Conservation (phyloP, 2,113 vertebrate species). For the Petrocephalus microphthalmus region DNA sequence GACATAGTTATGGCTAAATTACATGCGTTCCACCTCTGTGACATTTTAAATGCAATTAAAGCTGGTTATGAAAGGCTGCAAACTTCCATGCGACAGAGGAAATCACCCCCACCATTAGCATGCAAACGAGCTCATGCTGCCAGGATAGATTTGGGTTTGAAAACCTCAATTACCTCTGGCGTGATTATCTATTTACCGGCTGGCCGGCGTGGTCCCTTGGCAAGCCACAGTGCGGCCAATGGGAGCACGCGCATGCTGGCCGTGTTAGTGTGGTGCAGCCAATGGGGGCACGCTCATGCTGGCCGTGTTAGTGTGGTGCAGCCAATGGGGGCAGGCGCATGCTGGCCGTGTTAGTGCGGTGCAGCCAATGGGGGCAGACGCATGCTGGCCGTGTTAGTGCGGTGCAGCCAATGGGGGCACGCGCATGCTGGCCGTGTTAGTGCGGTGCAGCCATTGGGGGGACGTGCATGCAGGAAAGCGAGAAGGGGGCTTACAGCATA, state of each 20-base stretch:
- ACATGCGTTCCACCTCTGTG: conserved; percentile 97
- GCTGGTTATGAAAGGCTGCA: conserved; percentile 92
- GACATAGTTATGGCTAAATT: conserved; percentile 97
- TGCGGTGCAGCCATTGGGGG: conserved; percentile 29
- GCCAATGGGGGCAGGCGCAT: too few species aligned
- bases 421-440: conserved; percentile 42
- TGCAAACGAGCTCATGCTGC: conserved; percentile 99
- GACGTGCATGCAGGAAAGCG: background rate
- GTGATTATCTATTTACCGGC: conserved; percentile 99
- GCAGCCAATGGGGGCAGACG: too few species aligned
- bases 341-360: too few species aligned
- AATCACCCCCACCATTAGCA: conserved; percentile 98
- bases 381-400: too few species aligned
- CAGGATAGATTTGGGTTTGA: conserved; percentile 99
- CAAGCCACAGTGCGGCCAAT: too few species aligned
- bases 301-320: too few species aligned
- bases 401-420: too few species aligned
- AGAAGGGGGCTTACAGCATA: background rate
- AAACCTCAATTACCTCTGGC: conserved; percentile 99
- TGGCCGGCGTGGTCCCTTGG: conserved; percentile 97
- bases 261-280: too few species aligned
- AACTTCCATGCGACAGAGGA: conserved; percentile 92
- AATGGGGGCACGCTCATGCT: too few species aligned
- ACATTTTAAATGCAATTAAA: conserved; percentile 99
- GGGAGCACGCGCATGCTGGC: too few species aligned